Base-by-base conservation (phyloP, 2,888 invertebrate genomes). In the Anodontia alba region DNA sequence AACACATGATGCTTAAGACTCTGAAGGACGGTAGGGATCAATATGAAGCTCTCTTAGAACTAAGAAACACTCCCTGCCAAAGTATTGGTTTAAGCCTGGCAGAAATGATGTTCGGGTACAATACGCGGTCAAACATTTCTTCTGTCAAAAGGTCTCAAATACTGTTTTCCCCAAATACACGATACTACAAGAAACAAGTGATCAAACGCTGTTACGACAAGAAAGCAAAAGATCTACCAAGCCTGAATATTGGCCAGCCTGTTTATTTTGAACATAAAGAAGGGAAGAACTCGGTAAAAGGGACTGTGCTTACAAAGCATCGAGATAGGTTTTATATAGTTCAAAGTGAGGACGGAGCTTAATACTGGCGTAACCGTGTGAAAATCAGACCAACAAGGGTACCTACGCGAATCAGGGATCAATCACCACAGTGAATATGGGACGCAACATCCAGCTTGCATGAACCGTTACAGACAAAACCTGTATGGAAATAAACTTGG, bases 21-120 rank as follows among this genome's bases (percentile, higher is more conserved):
- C 23, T 62, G n/a, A 54, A 79, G 17, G 62, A 68, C 43, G 62
- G 73, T 2, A 73, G 73, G 20, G 80, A 82, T 51, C 84, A 57
- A 38, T 73, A 80, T 54, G 57, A 78, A 70, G 84, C 78, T 15
- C n/a, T 83, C 2, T 66, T 84, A 38, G 82, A 87, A 62, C 83
- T 76, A 31, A 75, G 84, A 43, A 87, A 84, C 38, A 84, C 87
- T 7, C 84, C 82, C 15, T 29, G 84, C n/a, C 68, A 78, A 31
- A 80, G 78, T 72, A 87, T 78, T 17, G 70, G 73, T n/a, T 23
- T 72, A 12, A 84, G 81, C 76, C 84, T 76, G 42, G 54, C 70
- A 1, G 42, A 84, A 76, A 82, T 84, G 76, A 57, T 86, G 76
- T 84, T 84, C 51, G 73, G 76, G 3, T n/a, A 73, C 42, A 42